phyloP scores from a whole-genome alignment of 2,113 vertebrate genomes.

The Saguinus midas region DNA sequence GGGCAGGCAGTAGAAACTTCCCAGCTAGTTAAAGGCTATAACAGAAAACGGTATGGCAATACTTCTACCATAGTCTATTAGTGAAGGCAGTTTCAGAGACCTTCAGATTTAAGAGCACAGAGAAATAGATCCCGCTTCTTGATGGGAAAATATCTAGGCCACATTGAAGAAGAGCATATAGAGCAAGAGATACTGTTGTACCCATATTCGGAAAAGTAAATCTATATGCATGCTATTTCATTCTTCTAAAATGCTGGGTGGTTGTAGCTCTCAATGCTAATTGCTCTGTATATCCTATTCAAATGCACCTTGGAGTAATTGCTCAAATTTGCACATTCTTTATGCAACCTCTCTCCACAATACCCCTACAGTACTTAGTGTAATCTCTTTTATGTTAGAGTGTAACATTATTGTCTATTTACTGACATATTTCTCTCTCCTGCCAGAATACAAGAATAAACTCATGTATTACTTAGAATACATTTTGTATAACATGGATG shows the following conservation, averaged over 20 bases:
- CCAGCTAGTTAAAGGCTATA: not conserved
- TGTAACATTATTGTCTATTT: not conserved
- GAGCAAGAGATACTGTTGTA: not conserved
- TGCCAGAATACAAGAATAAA: not conserved
- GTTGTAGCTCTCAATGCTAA: not conserved
- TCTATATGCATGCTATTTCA: not conserved
- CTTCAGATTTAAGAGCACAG: not conserved
- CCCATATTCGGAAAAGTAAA: not conserved
- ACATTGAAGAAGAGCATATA: not conserved
- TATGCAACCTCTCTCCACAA: not conserved
- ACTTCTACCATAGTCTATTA: not conserved
- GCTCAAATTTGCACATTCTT: not conserved
- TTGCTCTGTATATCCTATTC: not conserved
- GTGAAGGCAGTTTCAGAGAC: not conserved
- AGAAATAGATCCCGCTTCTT: not conserved
- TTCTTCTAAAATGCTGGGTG: not conserved
- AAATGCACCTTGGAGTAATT: not conserved
- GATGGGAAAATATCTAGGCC: not conserved
- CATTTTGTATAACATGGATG: not conserved
- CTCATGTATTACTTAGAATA: not conserved
- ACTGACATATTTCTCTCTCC: not conserved
- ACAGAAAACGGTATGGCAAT: not conserved
- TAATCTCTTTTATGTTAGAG: not conserved
- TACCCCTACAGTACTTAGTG: not conserved
- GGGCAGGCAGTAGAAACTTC: not conserved